A percentile compares a stretch with the other conserved stretches of the same genome.
Conservation (phyloP, 2,888 invertebrate species). For the Proisotoma minuta region DNA sequence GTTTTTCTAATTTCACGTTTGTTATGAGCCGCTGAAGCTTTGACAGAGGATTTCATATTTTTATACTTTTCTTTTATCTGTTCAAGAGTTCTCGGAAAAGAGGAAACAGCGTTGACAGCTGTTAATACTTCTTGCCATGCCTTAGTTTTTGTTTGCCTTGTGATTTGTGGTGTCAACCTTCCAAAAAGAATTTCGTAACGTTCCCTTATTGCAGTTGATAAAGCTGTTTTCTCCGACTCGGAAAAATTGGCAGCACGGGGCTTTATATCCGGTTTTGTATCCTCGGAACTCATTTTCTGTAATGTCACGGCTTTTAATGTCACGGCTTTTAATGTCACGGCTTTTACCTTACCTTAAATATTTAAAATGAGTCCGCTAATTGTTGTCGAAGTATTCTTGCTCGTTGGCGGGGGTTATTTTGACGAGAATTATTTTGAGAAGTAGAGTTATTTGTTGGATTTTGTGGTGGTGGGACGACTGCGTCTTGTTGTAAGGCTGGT, state of each 20-base stretch:
- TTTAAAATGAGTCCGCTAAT: no score
- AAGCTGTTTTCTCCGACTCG: neutral
- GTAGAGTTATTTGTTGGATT: no score
- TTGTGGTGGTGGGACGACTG: no score
- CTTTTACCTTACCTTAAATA: no score
- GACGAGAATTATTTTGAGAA: no score
- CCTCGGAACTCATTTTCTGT: neutral
- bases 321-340: neutral
- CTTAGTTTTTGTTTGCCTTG: neutral
- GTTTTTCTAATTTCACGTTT: neutral
- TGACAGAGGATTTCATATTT: neutral
- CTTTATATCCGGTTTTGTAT: neutral
- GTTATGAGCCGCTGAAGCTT: neutral
- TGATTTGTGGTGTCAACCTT: neutral
- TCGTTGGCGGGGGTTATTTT: no score
- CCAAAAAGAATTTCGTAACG: neutral
- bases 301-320: neutral
- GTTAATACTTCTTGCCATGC: constrained; percentile 3
- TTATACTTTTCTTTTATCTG: constrained; percentile 5
- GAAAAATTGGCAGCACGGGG: neutral
- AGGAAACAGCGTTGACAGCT: constrained; percentile 1
- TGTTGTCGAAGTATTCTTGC: no score
- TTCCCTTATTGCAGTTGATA: neutral
- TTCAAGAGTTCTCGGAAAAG: neutral
- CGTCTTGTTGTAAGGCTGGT: no score